Conservation (phyloP, 2,113 vertebrate genomes). For the Physeter macrocephalus region DNA sequence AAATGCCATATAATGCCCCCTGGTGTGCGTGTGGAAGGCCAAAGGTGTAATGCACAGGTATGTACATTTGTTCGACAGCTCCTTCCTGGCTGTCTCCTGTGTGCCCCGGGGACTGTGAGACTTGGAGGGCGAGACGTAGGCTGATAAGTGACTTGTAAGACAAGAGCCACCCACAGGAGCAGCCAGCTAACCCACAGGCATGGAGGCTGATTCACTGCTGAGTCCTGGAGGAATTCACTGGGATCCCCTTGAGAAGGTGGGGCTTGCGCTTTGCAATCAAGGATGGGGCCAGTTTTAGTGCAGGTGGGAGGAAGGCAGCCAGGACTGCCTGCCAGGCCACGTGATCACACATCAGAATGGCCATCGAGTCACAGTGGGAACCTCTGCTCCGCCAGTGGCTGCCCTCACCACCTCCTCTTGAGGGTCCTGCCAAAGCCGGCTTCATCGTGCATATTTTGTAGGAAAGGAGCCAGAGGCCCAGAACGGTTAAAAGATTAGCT, state of each 20-base stretch:
- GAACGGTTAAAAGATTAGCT: neutral
- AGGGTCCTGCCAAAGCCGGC: neutral
- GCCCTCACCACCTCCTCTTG: neutral
- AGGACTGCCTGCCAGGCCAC: rapidly evolving
- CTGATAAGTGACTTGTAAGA: neutral
- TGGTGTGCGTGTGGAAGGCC: neutral
- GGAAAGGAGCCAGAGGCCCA: neutral
- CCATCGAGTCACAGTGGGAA: neutral
- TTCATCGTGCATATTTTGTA: neutral
- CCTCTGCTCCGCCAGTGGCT: neutral
- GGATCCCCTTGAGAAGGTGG: neutral
- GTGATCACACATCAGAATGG: rapidly evolving
- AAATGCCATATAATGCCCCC: neutral
- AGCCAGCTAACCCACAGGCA: neutral
- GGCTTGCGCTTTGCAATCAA: neutral
- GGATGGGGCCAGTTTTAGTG: neutral
- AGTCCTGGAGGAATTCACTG: neutral
- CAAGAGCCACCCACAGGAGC: neutral
- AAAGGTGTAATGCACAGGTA: neutral
- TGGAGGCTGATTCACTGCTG: neutral
- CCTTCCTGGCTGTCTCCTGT: neutral
- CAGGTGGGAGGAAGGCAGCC: neutral
- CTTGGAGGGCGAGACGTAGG: neutral
- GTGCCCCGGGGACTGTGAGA: neutral
- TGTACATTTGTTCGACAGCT: neutral